These are phyloP conservation scores for Leptopilina syphax DNA, from an alignment of 2,888 invertebrate genomes.

Conservation along the genomic window DNA sequence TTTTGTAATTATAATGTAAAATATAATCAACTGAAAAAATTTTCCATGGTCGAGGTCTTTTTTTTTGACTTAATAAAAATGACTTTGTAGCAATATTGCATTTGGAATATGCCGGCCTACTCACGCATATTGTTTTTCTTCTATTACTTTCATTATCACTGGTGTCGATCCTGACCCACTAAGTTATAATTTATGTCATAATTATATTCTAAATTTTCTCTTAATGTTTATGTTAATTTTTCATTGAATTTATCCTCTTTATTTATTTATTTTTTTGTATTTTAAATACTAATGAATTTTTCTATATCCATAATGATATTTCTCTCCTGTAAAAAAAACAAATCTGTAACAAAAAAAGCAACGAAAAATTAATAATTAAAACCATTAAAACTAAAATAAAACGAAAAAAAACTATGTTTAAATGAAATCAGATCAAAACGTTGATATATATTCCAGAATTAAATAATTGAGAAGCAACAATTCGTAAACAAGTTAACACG, in stretches of 20 bases:
- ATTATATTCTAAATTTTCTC: not conserved
- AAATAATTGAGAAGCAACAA: not conserved
- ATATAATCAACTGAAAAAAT: too few species aligned
- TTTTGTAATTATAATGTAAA: not conserved
- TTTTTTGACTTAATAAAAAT: not conserved
- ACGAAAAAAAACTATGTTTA: too few species aligned
- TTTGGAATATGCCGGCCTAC: slow-evolving; percentile 7
- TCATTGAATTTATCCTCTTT: not conserved
- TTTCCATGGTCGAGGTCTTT: slow-evolving; percentile 3
- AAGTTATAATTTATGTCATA: slow-evolving; percentile 7
- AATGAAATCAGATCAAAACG: not conserved
- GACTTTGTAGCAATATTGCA: not conserved
- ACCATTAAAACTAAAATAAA: too few species aligned
- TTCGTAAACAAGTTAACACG: not conserved
- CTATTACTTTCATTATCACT: slow-evolving; percentile 3
- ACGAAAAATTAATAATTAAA: too few species aligned
- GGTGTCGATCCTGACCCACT: not conserved
- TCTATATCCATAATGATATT: not conserved
- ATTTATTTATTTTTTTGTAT: too few species aligned
- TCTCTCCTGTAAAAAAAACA: not conserved
- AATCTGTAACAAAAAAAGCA: not conserved
- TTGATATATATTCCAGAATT: not conserved
- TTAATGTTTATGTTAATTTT: slow-evolving; percentile 1
- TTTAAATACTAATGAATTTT: too few species aligned
- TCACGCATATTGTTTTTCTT: slow-evolving; percentile 11